phyloP scores from a whole-genome alignment of 2,797 vertebrate species.

The Anguilla marmorata region DNA sequence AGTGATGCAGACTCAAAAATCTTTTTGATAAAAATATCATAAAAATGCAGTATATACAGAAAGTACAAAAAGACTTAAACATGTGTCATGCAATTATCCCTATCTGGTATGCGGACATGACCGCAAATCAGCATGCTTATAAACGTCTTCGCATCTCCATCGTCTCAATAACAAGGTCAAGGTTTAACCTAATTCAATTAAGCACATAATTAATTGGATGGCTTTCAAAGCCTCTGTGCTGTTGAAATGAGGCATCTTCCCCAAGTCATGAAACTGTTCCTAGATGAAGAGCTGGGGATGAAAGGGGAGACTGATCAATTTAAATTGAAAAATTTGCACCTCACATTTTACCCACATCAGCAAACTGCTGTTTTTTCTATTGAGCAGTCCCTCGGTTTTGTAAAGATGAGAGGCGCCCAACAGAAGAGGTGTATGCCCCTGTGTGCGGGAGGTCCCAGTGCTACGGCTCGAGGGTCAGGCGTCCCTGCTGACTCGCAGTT shows the following conservation, averaged over 20 bases:
- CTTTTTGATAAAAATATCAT: background rate
- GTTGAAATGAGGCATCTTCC: background rate
- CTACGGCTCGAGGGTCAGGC: slow-evolving; percentile 47
- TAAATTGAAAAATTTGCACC: background rate
- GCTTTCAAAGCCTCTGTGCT: background rate
- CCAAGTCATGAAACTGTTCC: background rate
- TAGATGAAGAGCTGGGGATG: background rate
- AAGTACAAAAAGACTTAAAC: background rate
- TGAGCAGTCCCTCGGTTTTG: background rate
- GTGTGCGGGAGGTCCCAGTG: background rate
- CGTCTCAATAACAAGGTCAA: background rate
- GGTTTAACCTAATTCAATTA: background rate
- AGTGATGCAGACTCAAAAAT: background rate
- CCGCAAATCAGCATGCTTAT: background rate
- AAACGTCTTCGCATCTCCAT: background rate
- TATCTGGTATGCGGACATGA: background rate
- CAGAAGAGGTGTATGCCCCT: background rate
- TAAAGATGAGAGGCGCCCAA: background rate
- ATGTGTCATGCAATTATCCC: background rate
- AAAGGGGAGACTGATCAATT: background rate
- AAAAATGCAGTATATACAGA: background rate
- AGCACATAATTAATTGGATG: background rate
- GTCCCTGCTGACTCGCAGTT: slow-evolving; percentile 66
- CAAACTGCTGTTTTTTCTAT: background rate
- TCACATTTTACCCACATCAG: background rate